Evolutionary conservation across 2,888 invertebrate species (phyloP), one percentile per base, ranked within the genome.

Genomic region (Plagodis pulveraria): DNA sequence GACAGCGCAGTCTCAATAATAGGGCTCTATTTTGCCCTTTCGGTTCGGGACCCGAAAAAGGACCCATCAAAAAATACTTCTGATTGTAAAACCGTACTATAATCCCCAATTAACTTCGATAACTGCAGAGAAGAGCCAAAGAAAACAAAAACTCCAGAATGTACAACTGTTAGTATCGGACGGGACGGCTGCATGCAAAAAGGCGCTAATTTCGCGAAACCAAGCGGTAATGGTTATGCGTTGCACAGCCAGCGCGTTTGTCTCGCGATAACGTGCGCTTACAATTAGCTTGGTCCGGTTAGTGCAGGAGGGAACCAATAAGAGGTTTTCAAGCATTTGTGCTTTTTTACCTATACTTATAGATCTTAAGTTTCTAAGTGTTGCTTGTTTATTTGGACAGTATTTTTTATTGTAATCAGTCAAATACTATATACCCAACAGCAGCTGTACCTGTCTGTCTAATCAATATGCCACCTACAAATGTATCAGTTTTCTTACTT

Each of bases 141-240:
- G 35, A 70, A 72, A 70, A 62, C 72, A 77, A 75, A 79, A 73
- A 71, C 71, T 70, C 77, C 44, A 60, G 67, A 58, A 77, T 79
- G 74, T 69, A 74, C 74, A 72, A 75, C 77, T 74, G 74, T 76
- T 72, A 74, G 81, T 80, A 83, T 82, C 78, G 75, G 50, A 66
- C 63, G 61, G 83, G 86, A 84, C 79, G 87, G 78, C 81, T 80
- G 85, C 77, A 87, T 89, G 89, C 90, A 91, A 92, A 92, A 92
- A 92, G 91, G 87, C 91, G 91, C 91, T 92, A 91, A 92, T 92
- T 88, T 87, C 81, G 72, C 84, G 86, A 88, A 89, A 89, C 91
- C 91, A 89, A 91, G 87, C 89, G 86, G 86, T 88, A 92, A 92
- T 87, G 90, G 91, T 92, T 92, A 92, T 92, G 91, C 90, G 91